These are phyloP conservation scores for Conomelus anceps DNA, from an alignment of 2,888 invertebrate genomes.

Conservation along the genomic window DNA sequence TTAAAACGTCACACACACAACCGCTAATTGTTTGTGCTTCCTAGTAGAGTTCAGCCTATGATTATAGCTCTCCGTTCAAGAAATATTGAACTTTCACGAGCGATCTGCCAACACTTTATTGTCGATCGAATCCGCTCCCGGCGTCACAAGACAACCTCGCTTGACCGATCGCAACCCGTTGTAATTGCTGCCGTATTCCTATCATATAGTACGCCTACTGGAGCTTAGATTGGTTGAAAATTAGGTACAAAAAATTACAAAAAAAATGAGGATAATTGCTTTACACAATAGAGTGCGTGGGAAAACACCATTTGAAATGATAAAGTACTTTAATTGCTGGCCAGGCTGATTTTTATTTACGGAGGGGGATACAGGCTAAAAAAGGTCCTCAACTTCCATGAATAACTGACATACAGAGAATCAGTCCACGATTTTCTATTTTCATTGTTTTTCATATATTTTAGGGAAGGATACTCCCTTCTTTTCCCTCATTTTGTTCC, in stretches of 20 bases:
- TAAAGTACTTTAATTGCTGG: not conserved
- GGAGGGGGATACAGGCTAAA: too few species aligned
- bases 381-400: too few species aligned
- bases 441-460: too few species aligned
- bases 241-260: not conserved
- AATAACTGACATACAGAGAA: too few species aligned
- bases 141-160: not conserved
- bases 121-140: not conserved
- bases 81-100: not conserved
- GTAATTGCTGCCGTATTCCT: not conserved
- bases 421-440: too few species aligned
- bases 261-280: not conserved
- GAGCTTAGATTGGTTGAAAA: not conserved
- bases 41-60: not conserved
- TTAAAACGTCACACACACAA: not conserved
- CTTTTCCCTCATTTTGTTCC: too few species aligned
- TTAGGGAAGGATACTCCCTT: too few species aligned
- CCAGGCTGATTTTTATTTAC: not conserved
- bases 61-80: not conserved
- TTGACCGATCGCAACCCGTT: not conserved
- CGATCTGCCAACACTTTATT: not conserved
- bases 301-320: not conserved
- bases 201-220: not conserved
- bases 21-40: not conserved
- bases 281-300: not conserved